A percentile compares a stretch with the other conserved stretches of the same genome.
phyloP scores from a whole-genome alignment of 2,113 vertebrate species.

The Carassius gibelio region DNA sequence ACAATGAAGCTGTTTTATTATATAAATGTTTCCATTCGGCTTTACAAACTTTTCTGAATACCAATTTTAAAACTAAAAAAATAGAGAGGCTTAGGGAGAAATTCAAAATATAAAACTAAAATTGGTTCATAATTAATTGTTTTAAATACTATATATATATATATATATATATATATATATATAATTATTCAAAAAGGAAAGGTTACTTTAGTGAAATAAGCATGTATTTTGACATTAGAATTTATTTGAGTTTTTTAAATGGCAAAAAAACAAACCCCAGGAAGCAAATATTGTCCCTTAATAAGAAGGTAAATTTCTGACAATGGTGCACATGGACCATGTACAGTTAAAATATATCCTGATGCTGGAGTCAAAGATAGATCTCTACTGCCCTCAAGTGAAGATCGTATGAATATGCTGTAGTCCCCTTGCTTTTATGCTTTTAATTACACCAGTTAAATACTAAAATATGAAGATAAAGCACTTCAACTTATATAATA shows the following conservation, averaged over 20 bases:
- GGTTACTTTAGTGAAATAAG: background rate
- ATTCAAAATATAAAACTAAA: background rate
- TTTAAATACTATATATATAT: background rate
- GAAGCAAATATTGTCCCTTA: background rate
- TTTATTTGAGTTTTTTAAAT: background rate
- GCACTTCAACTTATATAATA: background rate
- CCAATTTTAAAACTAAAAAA: background rate
- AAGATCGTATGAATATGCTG: constrained; percentile 22
- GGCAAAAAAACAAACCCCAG: background rate
- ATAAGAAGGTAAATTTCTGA: too few relatives aligned
- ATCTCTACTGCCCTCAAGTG: constrained; percentile 60
- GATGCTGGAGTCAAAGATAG: constrained; percentile 8
- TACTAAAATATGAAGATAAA: background rate
- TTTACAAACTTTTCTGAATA: background rate
- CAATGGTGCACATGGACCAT: background rate
- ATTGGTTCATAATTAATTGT: background rate
- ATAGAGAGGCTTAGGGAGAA: background rate
- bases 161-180: too few relatives aligned
- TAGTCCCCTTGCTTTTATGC: too few relatives aligned
- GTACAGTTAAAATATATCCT: background rate
- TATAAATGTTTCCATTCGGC: background rate
- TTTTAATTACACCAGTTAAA: background rate
- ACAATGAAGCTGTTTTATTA: background rate
- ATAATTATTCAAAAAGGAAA: background rate
- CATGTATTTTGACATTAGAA: background rate